Conservation (phyloP, 1,140 invertebrate species). For the Macrobrachium rosenbergii region DNA sequence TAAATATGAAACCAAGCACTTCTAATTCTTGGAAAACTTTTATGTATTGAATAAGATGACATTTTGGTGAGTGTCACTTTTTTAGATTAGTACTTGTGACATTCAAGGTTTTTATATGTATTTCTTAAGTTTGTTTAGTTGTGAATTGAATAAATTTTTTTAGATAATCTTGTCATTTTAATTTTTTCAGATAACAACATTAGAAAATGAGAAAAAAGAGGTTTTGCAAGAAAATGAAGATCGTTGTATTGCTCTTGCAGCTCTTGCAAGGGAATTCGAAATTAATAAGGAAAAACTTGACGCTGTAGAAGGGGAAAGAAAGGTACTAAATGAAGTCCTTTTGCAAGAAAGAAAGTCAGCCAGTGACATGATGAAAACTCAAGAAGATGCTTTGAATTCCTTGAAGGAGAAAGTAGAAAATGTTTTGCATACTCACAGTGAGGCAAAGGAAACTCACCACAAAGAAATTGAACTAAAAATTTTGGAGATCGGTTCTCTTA, state of each 20-base stretch:
- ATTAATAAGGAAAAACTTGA: background rate
- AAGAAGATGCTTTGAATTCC: conserved; percentile 35
- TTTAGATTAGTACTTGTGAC: no score
- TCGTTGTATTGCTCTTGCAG: background rate
- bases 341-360: conserved; percentile 20
- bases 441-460: conserved; percentile 10
- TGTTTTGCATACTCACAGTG: background rate
- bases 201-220: background rate
- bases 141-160: background rate
- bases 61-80: no score
- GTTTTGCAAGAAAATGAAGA: background rate
- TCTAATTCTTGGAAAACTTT: no score
- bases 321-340: background rate
- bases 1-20: no score
- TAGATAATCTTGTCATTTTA: background rate
- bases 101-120: no score
- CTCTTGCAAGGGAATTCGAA: background rate
- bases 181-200: conserved; percentile 6
- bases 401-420: conserved; percentile 31
- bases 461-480: background rate
- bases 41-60: no score
- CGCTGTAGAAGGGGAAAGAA: background rate
- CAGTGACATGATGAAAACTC: conserved; percentile 11
- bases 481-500: background rate
- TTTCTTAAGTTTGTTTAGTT: no score